A percentile compares a stretch with the other conserved stretches of the same genome.
These are phyloP conservation scores for Trissolcus japonicus DNA, from an alignment of 2,888 invertebrate species.

Conservation along the genomic window DNA sequence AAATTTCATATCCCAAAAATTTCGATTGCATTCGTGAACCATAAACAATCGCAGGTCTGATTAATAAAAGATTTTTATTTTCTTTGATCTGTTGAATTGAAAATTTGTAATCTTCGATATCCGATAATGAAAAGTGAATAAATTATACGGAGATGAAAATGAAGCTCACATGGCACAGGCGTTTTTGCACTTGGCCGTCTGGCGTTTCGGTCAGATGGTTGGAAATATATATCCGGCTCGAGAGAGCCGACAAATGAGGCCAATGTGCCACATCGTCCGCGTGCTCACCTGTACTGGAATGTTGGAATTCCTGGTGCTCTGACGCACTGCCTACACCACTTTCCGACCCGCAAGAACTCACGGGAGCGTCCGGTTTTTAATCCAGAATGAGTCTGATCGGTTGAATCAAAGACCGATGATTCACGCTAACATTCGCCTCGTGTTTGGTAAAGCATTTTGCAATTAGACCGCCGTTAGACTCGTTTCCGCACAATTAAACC, in stretches of 20 bases:
- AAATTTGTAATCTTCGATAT: too few species aligned
- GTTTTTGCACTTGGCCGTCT: too few species aligned
- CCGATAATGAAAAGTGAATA: too few species aligned
- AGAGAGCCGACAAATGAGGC: constrained; percentile 38
- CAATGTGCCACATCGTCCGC: constrained; percentile 55
- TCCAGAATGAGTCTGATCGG: constrained; percentile 37
- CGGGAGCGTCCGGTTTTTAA: constrained; percentile 43
- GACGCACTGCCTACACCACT: constrained; percentile 52
- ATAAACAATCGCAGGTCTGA: too few species aligned
- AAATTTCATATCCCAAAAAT: too few species aligned
- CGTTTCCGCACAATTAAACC: constrained; percentile 9
- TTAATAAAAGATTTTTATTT: too few species aligned
- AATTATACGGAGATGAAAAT: too few species aligned
- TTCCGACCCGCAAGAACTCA: constrained; percentile 48
- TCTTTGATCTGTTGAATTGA: too few species aligned
- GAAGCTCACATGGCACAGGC: too few species aligned
- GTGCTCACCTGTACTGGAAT: constrained; percentile 53
- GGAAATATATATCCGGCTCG: constrained; percentile 30
- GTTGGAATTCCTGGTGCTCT: constrained; percentile 53
- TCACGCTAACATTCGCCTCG: constrained; percentile 30
- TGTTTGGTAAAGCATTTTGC: constrained; percentile 37
- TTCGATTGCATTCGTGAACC: too few species aligned
- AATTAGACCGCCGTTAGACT: constrained; percentile 15
- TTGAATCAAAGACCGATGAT: constrained; percentile 38
- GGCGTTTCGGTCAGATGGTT: too few species aligned